These are phyloP conservation scores for Epirrhoe tristata DNA, from an alignment of 2,888 invertebrate species.

Conservation along the genomic window DNA sequence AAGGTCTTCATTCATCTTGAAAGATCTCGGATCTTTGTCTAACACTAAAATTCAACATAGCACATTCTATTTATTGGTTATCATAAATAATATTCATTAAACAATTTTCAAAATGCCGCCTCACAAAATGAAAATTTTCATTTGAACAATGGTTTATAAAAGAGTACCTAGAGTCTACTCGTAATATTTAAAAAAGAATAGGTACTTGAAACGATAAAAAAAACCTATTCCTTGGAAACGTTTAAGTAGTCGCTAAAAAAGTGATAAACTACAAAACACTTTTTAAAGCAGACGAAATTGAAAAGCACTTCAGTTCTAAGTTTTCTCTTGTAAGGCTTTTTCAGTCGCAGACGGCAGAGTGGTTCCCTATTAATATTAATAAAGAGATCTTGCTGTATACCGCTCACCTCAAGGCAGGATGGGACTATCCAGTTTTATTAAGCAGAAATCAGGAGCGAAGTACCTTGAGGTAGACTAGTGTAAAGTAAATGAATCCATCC, in stretches of 20 bases:
- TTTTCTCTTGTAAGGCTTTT: constrained; percentile 34
- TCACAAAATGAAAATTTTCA: no score
- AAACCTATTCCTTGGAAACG: background rate
- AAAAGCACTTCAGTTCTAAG: constrained; percentile 26
- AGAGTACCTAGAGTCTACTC: no score
- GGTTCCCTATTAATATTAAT: constrained; percentile 58
- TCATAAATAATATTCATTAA: no score
- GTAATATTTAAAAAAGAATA: no score
- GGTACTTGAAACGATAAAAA: no score
- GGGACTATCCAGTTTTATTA: background rate
- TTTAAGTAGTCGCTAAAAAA: background rate
- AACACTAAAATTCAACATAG: no score
- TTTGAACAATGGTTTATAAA: no score
- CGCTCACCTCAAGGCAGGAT: constrained; percentile 13
- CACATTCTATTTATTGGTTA: no score
- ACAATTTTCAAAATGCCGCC: no score
- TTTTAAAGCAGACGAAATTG: constrained; percentile 14
- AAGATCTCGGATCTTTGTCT: no score
- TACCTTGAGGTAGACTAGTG: no score
- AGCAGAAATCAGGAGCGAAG: background rate
- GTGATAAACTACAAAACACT: background rate
- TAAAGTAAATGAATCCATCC: no score
- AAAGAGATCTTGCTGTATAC: constrained; percentile 50
- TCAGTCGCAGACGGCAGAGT: constrained; percentile 46
- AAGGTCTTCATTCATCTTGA: background rate